These are phyloP conservation scores for Sapayoa aenigma DNA, from an alignment of 2,113 vertebrate genomes.

Conservation along the genomic window DNA sequence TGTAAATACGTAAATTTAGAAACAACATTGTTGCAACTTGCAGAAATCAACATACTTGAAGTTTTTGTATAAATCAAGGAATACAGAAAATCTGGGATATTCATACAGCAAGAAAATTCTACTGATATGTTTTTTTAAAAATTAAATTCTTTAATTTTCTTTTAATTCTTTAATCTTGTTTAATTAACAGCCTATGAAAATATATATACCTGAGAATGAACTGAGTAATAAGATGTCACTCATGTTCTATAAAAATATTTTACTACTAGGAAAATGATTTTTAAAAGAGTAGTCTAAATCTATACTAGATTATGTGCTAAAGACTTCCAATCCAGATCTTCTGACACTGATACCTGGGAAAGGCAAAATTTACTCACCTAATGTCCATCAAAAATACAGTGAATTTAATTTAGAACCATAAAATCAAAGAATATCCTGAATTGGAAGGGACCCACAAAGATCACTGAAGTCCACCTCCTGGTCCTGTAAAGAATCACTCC, in stretches of 20 bases:
- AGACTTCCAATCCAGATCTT: constrained; percentile 22
- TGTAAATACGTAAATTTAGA: constrained; percentile 33
- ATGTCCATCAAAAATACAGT: not conserved
- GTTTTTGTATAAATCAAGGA: constrained; percentile 48
- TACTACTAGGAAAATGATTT: constrained; percentile 51
- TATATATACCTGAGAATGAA: constrained; percentile 43
- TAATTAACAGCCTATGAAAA: constrained; percentile 68
- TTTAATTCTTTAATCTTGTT: too few relatives aligned
- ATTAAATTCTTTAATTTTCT: constrained; percentile 47
- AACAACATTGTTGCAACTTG: constrained; percentile 38
- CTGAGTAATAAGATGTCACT: constrained; percentile 47
- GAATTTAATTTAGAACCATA: constrained; percentile 50
- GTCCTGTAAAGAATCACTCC: not conserved
- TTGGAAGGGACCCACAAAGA: not conserved
- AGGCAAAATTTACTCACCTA: constrained; percentile 29
- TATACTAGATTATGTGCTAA: constrained; percentile 27
- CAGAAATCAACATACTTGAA: constrained; percentile 50
- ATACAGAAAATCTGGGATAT: constrained; percentile 43
- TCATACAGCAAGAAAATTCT: constrained; percentile 38
- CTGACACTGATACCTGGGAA: constrained; percentile 37
- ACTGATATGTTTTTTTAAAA: not conserved
- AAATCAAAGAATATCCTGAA: not conserved
- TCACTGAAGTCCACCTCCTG: not conserved
- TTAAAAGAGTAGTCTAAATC: constrained; percentile 48
- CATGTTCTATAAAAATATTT: constrained; percentile 64